Evolutionary conservation across 2,113 vertebrate genomes (phyloP).

Genomic region (Circaetus gallicus): DNA sequence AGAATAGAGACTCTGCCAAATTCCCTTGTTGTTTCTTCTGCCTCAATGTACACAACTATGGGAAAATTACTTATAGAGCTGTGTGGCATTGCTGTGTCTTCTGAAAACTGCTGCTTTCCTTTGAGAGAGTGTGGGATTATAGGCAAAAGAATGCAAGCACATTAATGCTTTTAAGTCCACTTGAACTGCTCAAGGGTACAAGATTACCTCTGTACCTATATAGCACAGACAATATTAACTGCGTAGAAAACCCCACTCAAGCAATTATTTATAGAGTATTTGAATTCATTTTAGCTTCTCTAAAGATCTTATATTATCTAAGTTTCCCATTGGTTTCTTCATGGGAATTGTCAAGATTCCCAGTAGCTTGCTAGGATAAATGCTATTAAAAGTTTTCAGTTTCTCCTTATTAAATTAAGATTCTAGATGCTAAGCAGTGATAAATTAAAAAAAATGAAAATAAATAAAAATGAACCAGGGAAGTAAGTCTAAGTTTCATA

Average conservation of each 20-base stretch:
- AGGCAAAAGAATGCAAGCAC: background rate
- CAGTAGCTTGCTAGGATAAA: background rate
- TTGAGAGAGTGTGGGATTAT: background rate
- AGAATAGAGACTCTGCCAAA: background rate
- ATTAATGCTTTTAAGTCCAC: background rate
- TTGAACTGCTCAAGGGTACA: background rate
- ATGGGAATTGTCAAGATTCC: constrained; percentile 41
- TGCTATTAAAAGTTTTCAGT: constrained; percentile 35
- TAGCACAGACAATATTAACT: background rate
- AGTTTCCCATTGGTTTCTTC: constrained; percentile 26
- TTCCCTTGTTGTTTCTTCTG: background rate
- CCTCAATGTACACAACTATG: background rate
- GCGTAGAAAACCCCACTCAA: background rate
- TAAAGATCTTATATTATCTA: constrained; percentile 45
- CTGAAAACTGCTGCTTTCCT: background rate
- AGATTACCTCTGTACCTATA: background rate
- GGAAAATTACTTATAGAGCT: background rate
- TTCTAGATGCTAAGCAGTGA: background rate
- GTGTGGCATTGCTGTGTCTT: background rate
- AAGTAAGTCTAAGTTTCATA: background rate
- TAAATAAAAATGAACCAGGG: background rate
- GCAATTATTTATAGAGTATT: background rate
- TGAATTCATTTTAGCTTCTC: background rate
- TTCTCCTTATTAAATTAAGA: constrained; percentile 45
- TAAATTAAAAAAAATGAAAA: background rate